Base-by-base conservation (phyloP, 2,113 vertebrate genomes). In the Myocastor coypus region DNA sequence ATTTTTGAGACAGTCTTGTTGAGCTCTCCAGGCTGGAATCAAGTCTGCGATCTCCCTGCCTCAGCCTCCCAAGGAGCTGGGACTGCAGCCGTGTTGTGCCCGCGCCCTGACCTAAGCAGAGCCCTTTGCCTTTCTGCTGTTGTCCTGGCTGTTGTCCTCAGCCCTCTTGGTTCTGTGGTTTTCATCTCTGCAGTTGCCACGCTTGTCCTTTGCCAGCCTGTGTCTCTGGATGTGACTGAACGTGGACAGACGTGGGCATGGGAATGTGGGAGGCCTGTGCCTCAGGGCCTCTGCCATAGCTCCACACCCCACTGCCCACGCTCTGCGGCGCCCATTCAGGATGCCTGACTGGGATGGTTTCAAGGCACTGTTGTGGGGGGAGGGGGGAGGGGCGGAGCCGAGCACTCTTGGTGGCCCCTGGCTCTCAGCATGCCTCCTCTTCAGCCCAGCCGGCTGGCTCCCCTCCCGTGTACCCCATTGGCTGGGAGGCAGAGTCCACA, bases 391-490 rank as follows among this genome's bases (percentile, higher is more conserved):
- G 46, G 46, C 4, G 50, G 8, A 9, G 26, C 22, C 13, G 81
- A 61, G n/a, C 17, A 32, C n/a, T 32, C 37, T 24, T 0, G 7
- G 34, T 1, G 30, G 28, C 46, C n/a, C 32, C 6, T 42, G 7
- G 14, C 57, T 8, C 46, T 46, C 46, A 46, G 46, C 46, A 46
- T 46, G 10, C 42, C 37, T 1, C 46, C 55, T 19, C 40, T 17
- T 66, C n/a, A 9, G 75, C 57, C 46, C 5, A 0, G 50, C 84
- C 1, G 0, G 7, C 16, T 9, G 61, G 30, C 9, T 26, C 24
- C 8, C 22, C 9, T 20, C 59, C 55, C 5, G 2, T 0, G 0
- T 0, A 0, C 32, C 32, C 32, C 64, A 0, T 55, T 57, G 69
- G 4, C 68, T 7, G 6, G 0, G 9, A 34, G 46, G 52, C 80